Evolutionary conservation across 2,888 invertebrate genomes (phyloP).

Genomic region (Agrotis puta): DNA sequence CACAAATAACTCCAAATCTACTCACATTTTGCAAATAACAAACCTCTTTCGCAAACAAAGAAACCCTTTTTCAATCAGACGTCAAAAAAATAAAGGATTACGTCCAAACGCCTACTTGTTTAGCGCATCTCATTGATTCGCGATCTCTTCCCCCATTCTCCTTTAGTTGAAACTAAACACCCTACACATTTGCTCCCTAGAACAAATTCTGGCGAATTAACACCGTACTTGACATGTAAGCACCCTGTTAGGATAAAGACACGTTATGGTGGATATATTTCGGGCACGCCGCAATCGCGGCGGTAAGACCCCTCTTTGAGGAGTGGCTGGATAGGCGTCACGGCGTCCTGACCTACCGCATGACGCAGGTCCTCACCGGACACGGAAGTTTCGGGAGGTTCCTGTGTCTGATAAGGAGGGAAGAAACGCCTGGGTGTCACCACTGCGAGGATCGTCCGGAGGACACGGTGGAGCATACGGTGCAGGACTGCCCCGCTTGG

Average conservation of each 20-base stretch:
- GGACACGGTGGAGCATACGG: too few species aligned
- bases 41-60: constrained; percentile 22
- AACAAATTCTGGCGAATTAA: constrained; percentile 71
- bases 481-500: too few species aligned
- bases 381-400: too few species aligned
- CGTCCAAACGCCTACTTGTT: constrained; percentile 45
- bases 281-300: too few species aligned
- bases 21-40: not conserved
- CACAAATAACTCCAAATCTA: constrained; percentile 3
- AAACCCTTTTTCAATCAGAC: constrained; percentile 48
- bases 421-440: too few species aligned
- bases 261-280: constrained; percentile 9
- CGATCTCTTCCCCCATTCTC: constrained; percentile 47
- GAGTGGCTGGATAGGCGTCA: too few species aligned
- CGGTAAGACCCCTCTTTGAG: too few species aligned
- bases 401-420: too few species aligned
- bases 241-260: constrained; percentile 10
- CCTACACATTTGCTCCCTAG: constrained; percentile 51
- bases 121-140: constrained; percentile 53
- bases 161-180: constrained; percentile 46
- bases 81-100: constrained; percentile 59
- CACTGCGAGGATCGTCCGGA: too few species aligned
- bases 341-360: too few species aligned
- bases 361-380: too few species aligned
- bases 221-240: constrained; percentile 74